Percentiles rank a stretch among this genome's conserved stretches.
These are phyloP conservation scores for Cricetomys ansorgei DNA, from an alignment of 2,113 vertebrate genomes.

Conservation along the genomic window DNA sequence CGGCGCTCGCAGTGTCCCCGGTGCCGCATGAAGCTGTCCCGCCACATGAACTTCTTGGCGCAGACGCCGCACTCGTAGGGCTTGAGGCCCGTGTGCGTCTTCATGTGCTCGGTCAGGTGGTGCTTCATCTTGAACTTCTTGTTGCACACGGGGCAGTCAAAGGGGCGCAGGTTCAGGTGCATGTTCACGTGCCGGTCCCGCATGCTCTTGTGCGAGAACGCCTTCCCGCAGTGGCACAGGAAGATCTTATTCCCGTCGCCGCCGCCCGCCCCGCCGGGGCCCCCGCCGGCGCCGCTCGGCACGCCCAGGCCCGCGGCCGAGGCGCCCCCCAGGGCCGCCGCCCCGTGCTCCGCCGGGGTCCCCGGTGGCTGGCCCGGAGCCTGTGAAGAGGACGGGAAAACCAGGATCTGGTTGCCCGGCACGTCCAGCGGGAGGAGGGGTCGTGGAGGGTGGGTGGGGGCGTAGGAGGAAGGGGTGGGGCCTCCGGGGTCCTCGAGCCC, in stretches of 20 bases:
- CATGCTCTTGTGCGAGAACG: conserved; percentile 97
- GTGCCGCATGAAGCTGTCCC: conserved; percentile 96
- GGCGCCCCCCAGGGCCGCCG: conserved; percentile 78
- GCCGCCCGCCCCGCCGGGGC: conserved; percentile 21
- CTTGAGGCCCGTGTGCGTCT: conserved; percentile 95
- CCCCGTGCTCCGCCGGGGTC: conserved; percentile 82
- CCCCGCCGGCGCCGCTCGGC: neutral
- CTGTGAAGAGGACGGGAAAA: conserved; percentile 84
- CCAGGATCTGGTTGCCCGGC: conserved; percentile 92
- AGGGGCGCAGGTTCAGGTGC: conserved; percentile 96
- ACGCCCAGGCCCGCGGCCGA: conserved; percentile 62
- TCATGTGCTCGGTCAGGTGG: conserved; percentile 97
- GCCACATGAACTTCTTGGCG: conserved; percentile 97
- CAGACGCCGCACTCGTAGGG: conserved; percentile 94
- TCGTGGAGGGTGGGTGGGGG: conserved; percentile 83
- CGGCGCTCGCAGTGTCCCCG: conserved; percentile 93
- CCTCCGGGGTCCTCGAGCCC: conserved; percentile 70
- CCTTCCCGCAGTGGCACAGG: conserved; percentile 96
- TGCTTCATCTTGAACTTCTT: conserved; percentile 99
- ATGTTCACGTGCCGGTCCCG: conserved; percentile 96
- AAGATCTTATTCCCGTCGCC: conserved; percentile 91
- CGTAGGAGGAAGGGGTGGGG: conserved; percentile 59
- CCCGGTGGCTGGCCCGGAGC: conserved; percentile 79
- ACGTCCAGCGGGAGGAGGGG: conserved; percentile 93
- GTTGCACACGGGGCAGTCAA: conserved; percentile 94